Conservation (phyloP, 1,140 invertebrate species). For the Drosophila saltans region DNA sequence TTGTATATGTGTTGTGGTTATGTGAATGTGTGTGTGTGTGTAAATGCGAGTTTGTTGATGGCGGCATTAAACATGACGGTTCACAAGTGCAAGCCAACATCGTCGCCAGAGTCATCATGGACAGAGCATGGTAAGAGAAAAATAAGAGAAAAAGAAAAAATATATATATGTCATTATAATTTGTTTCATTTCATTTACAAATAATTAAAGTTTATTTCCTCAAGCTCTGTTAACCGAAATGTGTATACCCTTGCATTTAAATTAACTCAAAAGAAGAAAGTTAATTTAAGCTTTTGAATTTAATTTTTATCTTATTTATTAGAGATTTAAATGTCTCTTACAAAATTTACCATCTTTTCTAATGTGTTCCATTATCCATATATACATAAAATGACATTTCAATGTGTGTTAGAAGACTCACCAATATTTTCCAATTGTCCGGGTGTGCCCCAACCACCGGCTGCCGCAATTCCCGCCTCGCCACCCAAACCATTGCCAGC, state of each 20-base stretch:
- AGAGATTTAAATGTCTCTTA: too few relatives aligned
- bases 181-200: constrained; percentile 44
- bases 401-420: constrained; percentile 25
- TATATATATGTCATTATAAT: constrained; percentile 46
- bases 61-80: constrained; percentile 83
- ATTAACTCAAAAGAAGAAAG: too few relatives aligned
- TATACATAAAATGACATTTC: too few relatives aligned
- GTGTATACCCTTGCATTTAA: background rate
- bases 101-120: constrained; percentile 24
- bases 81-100: constrained; percentile 56
- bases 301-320: too few relatives aligned
- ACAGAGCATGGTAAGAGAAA: constrained; percentile 12
- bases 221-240: background rate
- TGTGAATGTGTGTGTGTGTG: constrained; percentile 21
- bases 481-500: constrained; percentile 71
- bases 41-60: constrained; percentile 68
- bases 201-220: background rate
- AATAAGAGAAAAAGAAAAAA: background rate
- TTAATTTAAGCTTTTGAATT: too few relatives aligned
- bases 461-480: constrained; percentile 78
- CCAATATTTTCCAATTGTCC: constrained; percentile 80
- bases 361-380: too few relatives aligned
- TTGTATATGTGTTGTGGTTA: constrained; percentile 16
- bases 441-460: constrained; percentile 79
- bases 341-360: too few relatives aligned